phyloP scores from a whole-genome alignment of 1,140 invertebrate genomes.

The Orussus abietinus region DNA sequence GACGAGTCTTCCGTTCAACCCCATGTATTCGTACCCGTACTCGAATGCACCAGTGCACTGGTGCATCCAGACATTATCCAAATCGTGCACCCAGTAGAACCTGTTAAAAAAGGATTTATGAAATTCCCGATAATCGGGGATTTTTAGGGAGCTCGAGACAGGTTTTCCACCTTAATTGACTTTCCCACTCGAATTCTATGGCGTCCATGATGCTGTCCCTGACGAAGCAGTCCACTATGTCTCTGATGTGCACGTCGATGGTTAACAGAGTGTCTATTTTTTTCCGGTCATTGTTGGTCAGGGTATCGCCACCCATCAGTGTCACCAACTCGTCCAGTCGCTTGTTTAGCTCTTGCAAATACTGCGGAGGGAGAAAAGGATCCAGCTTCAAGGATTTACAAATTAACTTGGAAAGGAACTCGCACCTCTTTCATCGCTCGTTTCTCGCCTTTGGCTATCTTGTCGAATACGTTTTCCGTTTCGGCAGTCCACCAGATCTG shows the following conservation, averaged over 20 bases:
- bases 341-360: slow-evolving; percentile 72
- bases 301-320: slow-evolving; percentile 70
- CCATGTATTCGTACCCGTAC: slow-evolving; percentile 94
- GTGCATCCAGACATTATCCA: slow-evolving; percentile 75
- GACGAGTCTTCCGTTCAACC: slow-evolving; percentile 82
- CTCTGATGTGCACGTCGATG: slow-evolving; percentile 84
- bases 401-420: too few species aligned
- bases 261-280: slow-evolving; percentile 87
- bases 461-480: slow-evolving; percentile 82
- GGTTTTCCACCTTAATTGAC: slow-evolving; percentile 62
- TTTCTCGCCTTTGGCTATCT: slow-evolving; percentile 73
- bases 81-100: slow-evolving; percentile 83
- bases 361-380: slow-evolving; percentile 37
- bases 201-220: slow-evolving; percentile 78
- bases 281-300: slow-evolving; percentile 74
- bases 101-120: too few species aligned
- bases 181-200: slow-evolving; percentile 88
- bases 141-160: background rate
- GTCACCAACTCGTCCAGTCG: slow-evolving; percentile 84
- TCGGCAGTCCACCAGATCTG: slow-evolving; percentile 93
- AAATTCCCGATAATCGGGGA: background rate
- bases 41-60: slow-evolving; percentile 85
- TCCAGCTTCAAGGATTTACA: too few species aligned
- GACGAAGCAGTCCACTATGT: slow-evolving; percentile 85
- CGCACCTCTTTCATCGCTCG: slow-evolving; percentile 81